These are phyloP conservation scores for Copidosoma floridanum DNA, from an alignment of 1,140 invertebrate species.

Conservation along the genomic window DNA sequence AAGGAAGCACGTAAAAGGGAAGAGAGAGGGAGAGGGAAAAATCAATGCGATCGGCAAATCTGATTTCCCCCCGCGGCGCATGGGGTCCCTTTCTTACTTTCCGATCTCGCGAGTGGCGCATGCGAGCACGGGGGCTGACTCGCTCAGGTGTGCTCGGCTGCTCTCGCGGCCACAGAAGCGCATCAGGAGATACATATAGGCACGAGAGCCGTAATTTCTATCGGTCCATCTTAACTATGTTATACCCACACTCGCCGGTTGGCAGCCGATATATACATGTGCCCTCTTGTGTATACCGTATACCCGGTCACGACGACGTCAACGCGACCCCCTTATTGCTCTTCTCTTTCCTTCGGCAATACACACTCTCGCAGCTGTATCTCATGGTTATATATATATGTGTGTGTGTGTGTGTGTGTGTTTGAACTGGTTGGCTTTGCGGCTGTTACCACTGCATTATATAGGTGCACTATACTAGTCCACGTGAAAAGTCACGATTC, in stretches of 20 bases:
- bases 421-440: no score
- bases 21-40: not conserved
- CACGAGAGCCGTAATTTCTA: slow-evolving; percentile 42
- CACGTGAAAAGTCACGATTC: slow-evolving; percentile 54
- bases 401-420: slow-evolving; percentile 12
- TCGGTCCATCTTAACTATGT: slow-evolving; percentile 41
- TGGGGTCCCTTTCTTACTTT: not conserved
- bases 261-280: no score
- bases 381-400: no score
- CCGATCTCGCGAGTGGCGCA: no score
- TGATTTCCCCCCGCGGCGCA: not conserved
- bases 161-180: not conserved
- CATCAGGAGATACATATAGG: no score
- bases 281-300: no score
- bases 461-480: no score
- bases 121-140: not conserved
- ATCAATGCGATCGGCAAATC: slow-evolving; percentile 14
- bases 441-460: no score
- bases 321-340: no score
- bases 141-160: not conserved
- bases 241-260: no score
- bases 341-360: no score
- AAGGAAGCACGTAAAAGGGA: not conserved
- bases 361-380: no score
- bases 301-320: not conserved